phyloP scores from a whole-genome alignment of 2,113 vertebrate species.

The Neodontobutis hainanensis region DNA sequence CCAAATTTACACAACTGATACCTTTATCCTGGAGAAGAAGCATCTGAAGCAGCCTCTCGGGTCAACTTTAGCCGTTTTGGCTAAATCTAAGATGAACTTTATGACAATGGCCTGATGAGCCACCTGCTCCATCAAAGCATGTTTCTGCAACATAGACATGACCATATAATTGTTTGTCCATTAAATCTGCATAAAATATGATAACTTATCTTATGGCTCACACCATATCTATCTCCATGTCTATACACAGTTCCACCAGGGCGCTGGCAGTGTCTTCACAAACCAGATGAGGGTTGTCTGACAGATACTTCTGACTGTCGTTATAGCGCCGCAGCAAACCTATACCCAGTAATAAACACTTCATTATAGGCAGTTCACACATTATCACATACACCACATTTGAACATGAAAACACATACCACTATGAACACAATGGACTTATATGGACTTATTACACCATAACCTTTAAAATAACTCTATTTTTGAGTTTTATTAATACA shows the following conservation, averaged over 20 bases:
- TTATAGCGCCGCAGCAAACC: conserved; percentile 92
- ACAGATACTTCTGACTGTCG: conserved; percentile 90
- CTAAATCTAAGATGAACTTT: conserved; percentile 91
- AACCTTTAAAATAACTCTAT: too few species aligned
- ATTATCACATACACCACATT: too few species aligned
- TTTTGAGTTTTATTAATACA: too few species aligned
- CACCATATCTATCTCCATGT: conserved; percentile 91
- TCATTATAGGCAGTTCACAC: too few species aligned
- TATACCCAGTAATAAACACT: conserved; percentile 42
- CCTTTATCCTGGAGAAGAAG: conserved; percentile 92
- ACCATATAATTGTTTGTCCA: background rate
- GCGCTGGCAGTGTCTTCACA: conserved; percentile 91
- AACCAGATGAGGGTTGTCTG: conserved; percentile 86
- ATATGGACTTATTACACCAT: too few species aligned
- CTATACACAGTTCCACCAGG: conserved; percentile 89
- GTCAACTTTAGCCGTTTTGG: conserved; percentile 85
- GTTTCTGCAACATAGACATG: conserved; percentile 77
- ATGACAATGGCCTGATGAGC: conserved; percentile 94
- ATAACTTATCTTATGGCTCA: background rate
- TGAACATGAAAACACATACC: too few species aligned
- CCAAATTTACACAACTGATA: conserved; percentile 9
- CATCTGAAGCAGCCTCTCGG: conserved; percentile 89
- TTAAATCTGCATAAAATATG: background rate
- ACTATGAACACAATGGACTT: too few species aligned
- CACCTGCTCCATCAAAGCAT: conserved; percentile 90